Base-by-base conservation (phyloP, 2,113 vertebrate species). In the Rhynchomys soricoides region DNA sequence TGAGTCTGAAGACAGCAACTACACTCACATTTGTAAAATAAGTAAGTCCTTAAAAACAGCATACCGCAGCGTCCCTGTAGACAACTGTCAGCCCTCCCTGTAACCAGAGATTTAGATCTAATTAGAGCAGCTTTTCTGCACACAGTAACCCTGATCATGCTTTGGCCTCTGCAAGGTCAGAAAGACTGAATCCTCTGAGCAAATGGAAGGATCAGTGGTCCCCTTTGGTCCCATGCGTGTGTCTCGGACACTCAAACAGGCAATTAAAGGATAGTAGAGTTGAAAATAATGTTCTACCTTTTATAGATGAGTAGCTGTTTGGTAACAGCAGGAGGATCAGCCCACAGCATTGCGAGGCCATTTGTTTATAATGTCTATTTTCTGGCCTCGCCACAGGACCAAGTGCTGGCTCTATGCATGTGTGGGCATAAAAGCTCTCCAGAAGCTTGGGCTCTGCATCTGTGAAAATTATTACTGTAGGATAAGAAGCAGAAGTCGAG, bases 401-500 rank as follows among this genome's bases (percentile, higher is more conserved):
- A 26, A 62, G 45, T 37, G 6, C 62, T 50, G 40, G 17, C 66
- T 73, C 50, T 50, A 17, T 19, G 45, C 66, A 75, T 66, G 45
- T 74, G 17, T 15, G 50, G 9, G 52, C 37, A 81, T 77, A 52
- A 29, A 64, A 88, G 45, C 55, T 93, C 62, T 93, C 59, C 40
- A 55, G 34, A n/a, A 77, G 55, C 50, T 29, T 89, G 86, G 66
- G n/a, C n/a, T 82, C 89, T 68, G 52, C 21, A 48, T 68, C 75
- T 66, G 43, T 52, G 17, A 90, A 62, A 90, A 77, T 59, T 81
- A 83, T 15, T n/a, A 55, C 62, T 71, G 43, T 5, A 93, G 71
- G 64, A 26, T n/a, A 96, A 91, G 74, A 94, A 97, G 92, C 43
- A 5, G 7, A 95, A 95, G 62, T 31, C 34, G 29, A 70, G 21